Conservation (phyloP, 2,797 vertebrate genomes). For the Parauchenoglanis ngamensis region DNA sequence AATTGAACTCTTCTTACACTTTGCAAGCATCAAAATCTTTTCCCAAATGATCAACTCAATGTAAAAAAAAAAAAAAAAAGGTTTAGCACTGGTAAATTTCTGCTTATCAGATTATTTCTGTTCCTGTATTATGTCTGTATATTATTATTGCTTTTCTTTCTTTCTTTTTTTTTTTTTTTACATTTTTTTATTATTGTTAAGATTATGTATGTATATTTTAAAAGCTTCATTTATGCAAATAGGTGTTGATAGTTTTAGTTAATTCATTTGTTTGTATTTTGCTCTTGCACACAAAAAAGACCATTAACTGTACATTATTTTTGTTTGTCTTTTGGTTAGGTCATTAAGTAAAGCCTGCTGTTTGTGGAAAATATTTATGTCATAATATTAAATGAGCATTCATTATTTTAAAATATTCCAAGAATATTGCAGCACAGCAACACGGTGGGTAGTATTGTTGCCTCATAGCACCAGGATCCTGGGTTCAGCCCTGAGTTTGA, state of each 20-base stretch:
- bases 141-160: no score
- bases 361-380: neutral
- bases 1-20: conserved; percentile 42
- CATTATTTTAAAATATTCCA: neutral
- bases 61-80: neutral
- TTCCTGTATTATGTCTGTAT: no score
- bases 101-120: neutral
- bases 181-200: neutral
- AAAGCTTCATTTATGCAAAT: neutral
- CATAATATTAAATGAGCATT: neutral
- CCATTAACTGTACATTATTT: neutral
- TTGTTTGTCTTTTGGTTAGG: conserved; percentile 3
- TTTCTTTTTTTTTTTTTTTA: neutral
- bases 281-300: neutral
- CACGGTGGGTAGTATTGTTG: neutral
- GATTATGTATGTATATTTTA: neutral
- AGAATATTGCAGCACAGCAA: neutral
- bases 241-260: neutral
- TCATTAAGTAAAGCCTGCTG: neutral
- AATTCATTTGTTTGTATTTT: neutral
- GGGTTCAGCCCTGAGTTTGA: no score
- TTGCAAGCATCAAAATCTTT: neutral
- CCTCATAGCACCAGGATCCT: neutral
- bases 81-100: conserved; percentile 17
- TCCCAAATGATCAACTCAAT: neutral